phyloP scores from a whole-genome alignment of 2,113 vertebrate genomes.

The Chauna torquata region DNA sequence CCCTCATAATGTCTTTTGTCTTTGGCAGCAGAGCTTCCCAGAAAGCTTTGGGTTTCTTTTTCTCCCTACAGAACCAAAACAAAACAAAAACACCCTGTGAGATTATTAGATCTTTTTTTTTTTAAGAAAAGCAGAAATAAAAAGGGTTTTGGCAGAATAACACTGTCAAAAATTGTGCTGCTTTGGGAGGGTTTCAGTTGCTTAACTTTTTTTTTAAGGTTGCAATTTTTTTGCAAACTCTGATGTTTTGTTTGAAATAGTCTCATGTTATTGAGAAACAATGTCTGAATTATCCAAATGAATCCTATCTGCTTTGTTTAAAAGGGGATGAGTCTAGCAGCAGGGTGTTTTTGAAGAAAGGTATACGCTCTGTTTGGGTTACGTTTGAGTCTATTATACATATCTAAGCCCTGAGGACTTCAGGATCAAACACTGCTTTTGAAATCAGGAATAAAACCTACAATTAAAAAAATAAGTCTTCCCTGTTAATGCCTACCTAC shows the following conservation, averaged over 20 bases:
- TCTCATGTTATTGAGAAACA: not conserved
- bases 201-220: not conserved
- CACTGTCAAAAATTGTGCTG: not conserved
- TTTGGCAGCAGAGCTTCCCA: not conserved
- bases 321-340: not conserved
- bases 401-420: not conserved
- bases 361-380: not conserved
- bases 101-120: not conserved
- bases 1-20: not conserved
- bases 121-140: not conserved
- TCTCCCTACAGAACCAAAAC: not conserved
- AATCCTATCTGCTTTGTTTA: not conserved
- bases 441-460: constrained; percentile 26
- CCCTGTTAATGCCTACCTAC: not conserved
- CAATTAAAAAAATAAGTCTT: not conserved
- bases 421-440: constrained; percentile 28
- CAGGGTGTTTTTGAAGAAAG: not conserved
- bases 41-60: not conserved
- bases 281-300: not conserved
- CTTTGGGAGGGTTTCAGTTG: not conserved
- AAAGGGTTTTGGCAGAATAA: not conserved
- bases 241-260: not conserved
- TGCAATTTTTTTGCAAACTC: not conserved
- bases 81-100: not conserved
- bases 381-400: not conserved